Conservation (phyloP, 2,113 vertebrate genomes). For the Lophura nycthemera region DNA sequence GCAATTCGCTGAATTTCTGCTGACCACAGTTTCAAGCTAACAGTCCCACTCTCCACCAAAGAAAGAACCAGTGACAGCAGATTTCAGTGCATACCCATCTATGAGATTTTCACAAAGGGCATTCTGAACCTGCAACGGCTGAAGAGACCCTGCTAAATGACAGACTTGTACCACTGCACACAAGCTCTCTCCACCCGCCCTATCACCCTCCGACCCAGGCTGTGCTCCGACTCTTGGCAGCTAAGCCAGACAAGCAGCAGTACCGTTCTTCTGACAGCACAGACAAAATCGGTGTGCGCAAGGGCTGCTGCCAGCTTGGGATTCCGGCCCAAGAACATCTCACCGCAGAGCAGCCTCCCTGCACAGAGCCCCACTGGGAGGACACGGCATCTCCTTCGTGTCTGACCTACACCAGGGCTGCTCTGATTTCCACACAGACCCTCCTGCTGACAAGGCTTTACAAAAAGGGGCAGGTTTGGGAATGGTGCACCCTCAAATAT, state of each 20-base stretch:
- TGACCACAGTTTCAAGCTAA: background rate
- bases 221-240: background rate
- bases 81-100: background rate
- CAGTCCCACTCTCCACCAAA: background rate
- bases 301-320: background rate
- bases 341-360: background rate
- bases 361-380: background rate
- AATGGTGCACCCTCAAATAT: background rate
- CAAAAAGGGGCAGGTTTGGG: background rate
- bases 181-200: background rate
- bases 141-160: background rate
- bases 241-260: background rate
- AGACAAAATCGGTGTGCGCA: rapidly evolving
- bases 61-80: background rate
- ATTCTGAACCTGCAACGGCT: background rate
- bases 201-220: background rate
- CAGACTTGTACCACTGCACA: background rate
- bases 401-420: background rate
- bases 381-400: background rate
- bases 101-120: background rate
- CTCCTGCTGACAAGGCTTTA: background rate
- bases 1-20: background rate
- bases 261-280: background rate
- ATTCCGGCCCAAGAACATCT: background rate
- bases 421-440: background rate